Conservation (phyloP, 2,113 vertebrate species). For the Mungos mungo region DNA sequence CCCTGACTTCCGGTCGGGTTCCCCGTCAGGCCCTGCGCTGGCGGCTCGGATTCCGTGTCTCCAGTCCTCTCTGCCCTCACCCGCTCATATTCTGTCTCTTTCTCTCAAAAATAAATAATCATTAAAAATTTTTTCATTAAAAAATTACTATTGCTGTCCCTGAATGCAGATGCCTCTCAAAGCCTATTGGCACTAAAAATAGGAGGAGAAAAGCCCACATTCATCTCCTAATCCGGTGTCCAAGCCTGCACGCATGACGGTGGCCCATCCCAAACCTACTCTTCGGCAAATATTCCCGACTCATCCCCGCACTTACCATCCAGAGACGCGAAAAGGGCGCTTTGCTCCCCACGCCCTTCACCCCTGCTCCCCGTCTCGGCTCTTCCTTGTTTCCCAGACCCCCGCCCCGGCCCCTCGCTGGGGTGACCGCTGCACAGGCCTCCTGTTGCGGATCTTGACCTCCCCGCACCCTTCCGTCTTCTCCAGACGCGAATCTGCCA, state of each 20-base stretch:
- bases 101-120: no score
- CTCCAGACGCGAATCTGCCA: not conserved
- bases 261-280: not conserved
- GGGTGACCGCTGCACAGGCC: not conserved
- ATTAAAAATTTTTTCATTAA: no score
- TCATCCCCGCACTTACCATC: not conserved
- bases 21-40: no score
- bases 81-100: no score
- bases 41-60: no score
- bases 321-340: not conserved
- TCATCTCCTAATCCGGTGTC: not conserved
- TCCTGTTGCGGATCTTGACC: no score
- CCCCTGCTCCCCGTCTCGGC: accelerated
- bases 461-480: no score
- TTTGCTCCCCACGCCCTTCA: accelerated
- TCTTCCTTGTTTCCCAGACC: not conserved
- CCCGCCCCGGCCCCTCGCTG: accelerated
- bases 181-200: not conserved
- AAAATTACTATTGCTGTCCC: not conserved
- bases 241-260: not conserved
- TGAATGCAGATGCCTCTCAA: not conserved
- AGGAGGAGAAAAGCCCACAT: not conserved
- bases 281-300: accelerated
- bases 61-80: no score
- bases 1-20: no score